Base-by-base conservation (phyloP, 92 coral and sea anemone genomes). In the Pocillopora meandrina region DNA sequence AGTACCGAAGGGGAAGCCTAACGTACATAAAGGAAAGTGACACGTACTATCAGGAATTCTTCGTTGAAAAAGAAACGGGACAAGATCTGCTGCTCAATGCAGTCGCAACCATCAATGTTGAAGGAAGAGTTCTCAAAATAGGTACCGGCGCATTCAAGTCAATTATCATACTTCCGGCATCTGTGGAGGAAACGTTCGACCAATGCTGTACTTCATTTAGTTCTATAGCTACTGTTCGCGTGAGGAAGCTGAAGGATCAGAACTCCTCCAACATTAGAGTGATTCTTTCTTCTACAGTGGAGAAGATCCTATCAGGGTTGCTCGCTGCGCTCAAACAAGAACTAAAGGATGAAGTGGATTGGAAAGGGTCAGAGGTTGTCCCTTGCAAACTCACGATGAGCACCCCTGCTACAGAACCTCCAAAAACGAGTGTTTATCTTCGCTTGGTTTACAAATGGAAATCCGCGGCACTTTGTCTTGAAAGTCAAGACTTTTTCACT, bases 11-110 rank as follows among this genome's bases (percentile, higher is more conserved):
- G 5, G 80, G 61, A 3, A 21, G 56, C 1, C 16, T 60, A 33
- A 33, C 16, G 68, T 76, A 76, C 17, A 26, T 58, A 21, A 2
- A 2, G 8, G 9, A 33, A 47, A 1, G n/a, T 16, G 55, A 61
- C 56, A 76, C 80, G 36, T 77, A 19, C 71, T 77, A 57, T 77
- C 34, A 77, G 81, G 5, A 13, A 36, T 62, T 77, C 68, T 10
- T 1, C 80, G 1, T 60, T 36, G 42, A 57, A 16, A 76, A 76
- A 15, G 56, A 33, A 19, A 35, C 0, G 2, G 36, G 61, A 0
- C 56, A 19, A 34, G 71, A 61, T 1, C 71, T 77, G n/a, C 81
- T 61, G 55, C 61, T 77, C 19, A 69, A 63, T 35, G 81, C 60
- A 2, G 19, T 36, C 47, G 81, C 81, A 77, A n/a, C 5, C 12